phyloP scores from a whole-genome alignment of 37 sponge, comb jelly and placozoan genomes.

The Halichondria panicea region DNA sequence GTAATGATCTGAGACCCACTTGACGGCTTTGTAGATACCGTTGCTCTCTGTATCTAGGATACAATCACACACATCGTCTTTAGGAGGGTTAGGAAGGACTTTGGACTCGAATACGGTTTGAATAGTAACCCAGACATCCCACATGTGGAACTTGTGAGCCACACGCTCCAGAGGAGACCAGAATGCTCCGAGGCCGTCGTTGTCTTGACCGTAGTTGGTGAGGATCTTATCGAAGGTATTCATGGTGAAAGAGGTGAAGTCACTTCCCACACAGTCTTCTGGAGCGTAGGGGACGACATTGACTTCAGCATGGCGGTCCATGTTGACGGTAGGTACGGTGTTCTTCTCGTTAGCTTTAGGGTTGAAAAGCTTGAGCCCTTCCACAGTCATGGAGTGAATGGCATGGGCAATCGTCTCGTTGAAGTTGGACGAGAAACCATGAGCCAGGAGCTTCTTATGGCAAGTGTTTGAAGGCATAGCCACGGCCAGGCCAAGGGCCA shows the following conservation, averaged over 20 bases:
- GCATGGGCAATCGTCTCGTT: constrained; percentile 83
- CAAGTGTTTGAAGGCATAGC: not conserved
- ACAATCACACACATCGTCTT: constrained; percentile 54
- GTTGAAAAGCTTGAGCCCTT: constrained; percentile 70
- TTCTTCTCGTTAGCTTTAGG: constrained; percentile 54
- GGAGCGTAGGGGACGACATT: constrained; percentile 76
- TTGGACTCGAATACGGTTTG: constrained; percentile 31
- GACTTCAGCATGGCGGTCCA: constrained; percentile 43
- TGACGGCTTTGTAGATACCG: constrained; percentile 68
- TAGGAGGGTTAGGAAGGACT: constrained; percentile 33
- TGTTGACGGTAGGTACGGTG: constrained; percentile 71
- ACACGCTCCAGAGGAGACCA: constrained; percentile 83
- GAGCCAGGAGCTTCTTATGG: constrained; percentile 4
- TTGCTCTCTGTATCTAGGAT: constrained; percentile 52
- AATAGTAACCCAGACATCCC: constrained; percentile 62
- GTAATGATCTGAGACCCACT: constrained; percentile 77
- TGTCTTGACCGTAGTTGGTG: constrained; percentile 51
- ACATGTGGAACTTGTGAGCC: constrained; percentile 76
- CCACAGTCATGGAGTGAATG: constrained; percentile 79
- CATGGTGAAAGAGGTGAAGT: constrained; percentile 62
- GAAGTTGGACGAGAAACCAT: constrained; percentile 64
- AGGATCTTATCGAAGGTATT: constrained; percentile 75
- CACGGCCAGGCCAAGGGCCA: constrained; percentile 3
- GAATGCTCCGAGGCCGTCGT: constrained; percentile 70
- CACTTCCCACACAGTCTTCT: constrained; percentile 32